Conservation (phyloP, 2,888 invertebrate species). For the Diadegma fenestrale region DNA sequence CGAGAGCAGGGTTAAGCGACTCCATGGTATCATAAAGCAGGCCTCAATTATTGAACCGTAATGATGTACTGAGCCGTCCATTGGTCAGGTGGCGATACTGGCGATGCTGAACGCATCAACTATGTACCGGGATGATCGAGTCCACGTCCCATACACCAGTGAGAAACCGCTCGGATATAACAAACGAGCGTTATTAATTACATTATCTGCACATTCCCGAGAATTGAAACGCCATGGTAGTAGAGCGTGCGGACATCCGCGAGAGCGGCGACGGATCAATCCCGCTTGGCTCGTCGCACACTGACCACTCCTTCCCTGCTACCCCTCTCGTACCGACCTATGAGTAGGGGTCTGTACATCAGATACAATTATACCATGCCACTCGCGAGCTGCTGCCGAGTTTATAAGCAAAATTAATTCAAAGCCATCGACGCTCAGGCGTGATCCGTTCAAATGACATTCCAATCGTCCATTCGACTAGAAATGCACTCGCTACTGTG, state of each 20-base stretch:
- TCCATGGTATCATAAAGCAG: slow-evolving; percentile 4
- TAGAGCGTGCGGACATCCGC: slow-evolving; percentile 22
- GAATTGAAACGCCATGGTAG: slow-evolving; percentile 27
- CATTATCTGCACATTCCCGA: slow-evolving; percentile 41
- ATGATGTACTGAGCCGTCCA: slow-evolving; percentile 38
- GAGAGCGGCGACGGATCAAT: slow-evolving; percentile 45
- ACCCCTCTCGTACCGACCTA: neutral
- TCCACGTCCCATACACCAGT: neutral
- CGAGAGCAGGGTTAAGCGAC: slow-evolving; percentile 8
- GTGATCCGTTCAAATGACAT: neutral
- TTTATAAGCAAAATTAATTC: slow-evolving; percentile 27
- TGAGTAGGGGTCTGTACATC: neutral
- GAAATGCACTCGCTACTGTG: neutral
- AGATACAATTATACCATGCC: slow-evolving; percentile 2
- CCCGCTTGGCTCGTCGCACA: slow-evolving; percentile 29
- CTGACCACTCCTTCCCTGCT: neutral
- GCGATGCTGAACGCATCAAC: slow-evolving; percentile 29
- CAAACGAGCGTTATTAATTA: slow-evolving; percentile 59
- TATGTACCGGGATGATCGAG: slow-evolving; percentile 30
- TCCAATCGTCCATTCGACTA: neutral
- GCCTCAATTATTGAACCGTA: slow-evolving; percentile 57
- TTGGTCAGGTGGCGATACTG: slow-evolving; percentile 26
- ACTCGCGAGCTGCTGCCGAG: slow-evolving; percentile 13
- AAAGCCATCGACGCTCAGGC: neutral
- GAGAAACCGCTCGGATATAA: slow-evolving; percentile 32